Evolutionary conservation across 1,140 invertebrate species (phyloP), one percentile per base, ranked within the genome.

Genomic region (Phymorhynchus buccinoides): DNA sequence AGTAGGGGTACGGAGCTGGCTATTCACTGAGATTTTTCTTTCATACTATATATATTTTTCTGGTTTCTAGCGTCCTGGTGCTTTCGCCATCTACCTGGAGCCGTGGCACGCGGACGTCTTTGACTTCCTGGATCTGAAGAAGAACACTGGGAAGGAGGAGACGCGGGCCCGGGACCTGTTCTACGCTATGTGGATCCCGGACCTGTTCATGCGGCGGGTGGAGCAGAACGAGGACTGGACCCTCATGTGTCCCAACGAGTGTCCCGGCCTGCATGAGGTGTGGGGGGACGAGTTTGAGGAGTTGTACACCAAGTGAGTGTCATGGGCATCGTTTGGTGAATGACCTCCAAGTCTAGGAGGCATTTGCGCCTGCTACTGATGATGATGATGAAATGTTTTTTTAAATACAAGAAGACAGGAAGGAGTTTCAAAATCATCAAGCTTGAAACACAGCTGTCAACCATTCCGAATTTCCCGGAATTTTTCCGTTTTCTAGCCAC

Each of bases 41-140:
- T n/a, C n/a, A n/a, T n/a, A n/a, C n/a, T n/a, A n/a, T n/a, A n/a
- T n/a, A n/a, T n/a, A n/a, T n/a, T 62, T 27, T 62, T 62, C 48
- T 52, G 12, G 56, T 48, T 86, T 91, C n/a, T 88, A 95, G 95
- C 94, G 98, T 87, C 98, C 98, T n/a, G 98, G 98, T 48, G 98
- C 98, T n/a, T 99, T 99, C 95, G 98, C 99, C 27, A 96, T 99
- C 85, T 99, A 99, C 91, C 91, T 99, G 35, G 99, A 99, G 93
- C 99, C 99, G 3, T 99, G 99, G 99, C 99, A 99, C 94, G 96
- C 98, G 0, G 98, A 99, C 93, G 95, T 99, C 79, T 98, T 99
- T 93, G 97, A 98, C 84, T 99, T 99, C 94, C 93, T 99, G 71
- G 97, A 99, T 91, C 94, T 99, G 48, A 97, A 96, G 88, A 99